Percentiles rank a stretch among this genome's conserved stretches.
Conservation (phyloP, 2,888 invertebrate genomes). For the Geotrupes spiniger region DNA sequence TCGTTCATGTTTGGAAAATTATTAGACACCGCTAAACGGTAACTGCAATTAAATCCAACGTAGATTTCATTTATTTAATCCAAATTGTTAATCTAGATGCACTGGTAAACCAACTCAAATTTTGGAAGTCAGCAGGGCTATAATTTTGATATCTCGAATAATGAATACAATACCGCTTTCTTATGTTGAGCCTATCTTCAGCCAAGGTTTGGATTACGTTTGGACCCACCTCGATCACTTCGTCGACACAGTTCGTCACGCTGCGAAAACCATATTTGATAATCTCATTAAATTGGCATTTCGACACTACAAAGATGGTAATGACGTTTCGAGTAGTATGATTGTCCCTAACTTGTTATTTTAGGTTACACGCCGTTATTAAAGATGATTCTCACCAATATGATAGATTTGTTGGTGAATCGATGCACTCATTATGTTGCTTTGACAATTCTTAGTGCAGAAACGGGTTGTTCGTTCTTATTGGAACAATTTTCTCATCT, state of each 20-base stretch:
- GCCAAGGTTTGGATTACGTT: conserved; percentile 50
- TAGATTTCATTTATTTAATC: conserved; percentile 14
- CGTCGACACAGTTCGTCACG: conserved; percentile 58
- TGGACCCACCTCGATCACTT: conserved; percentile 62
- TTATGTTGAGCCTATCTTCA: conserved; percentile 38
- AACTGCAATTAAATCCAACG: conserved; percentile 25
- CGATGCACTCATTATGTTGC: conserved; percentile 36
- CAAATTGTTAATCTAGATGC: too few relatives aligned
- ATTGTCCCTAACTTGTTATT: neutral
- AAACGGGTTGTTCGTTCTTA: conserved; percentile 44
- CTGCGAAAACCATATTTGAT: conserved; percentile 52
- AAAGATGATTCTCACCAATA: conserved; percentile 17
- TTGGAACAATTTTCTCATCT: conserved; percentile 44
- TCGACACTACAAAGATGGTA: conserved; percentile 42
- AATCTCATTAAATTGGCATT: conserved; percentile 49
- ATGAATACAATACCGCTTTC: conserved; percentile 32
- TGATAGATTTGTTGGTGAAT: conserved; percentile 24
- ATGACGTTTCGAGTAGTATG: neutral
- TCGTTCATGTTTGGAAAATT: conserved; percentile 39
- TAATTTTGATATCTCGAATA: conserved; percentile 36
- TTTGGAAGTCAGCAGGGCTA: conserved; percentile 39
- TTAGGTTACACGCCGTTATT: conserved; percentile 14
- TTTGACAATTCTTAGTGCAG: conserved; percentile 34
- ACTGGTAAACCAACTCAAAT: conserved; percentile 37
- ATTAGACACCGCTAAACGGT: conserved; percentile 42